Conservation (phyloP, 2,113 vertebrate genomes). For the Hypocryptadius cinnamomeus region DNA sequence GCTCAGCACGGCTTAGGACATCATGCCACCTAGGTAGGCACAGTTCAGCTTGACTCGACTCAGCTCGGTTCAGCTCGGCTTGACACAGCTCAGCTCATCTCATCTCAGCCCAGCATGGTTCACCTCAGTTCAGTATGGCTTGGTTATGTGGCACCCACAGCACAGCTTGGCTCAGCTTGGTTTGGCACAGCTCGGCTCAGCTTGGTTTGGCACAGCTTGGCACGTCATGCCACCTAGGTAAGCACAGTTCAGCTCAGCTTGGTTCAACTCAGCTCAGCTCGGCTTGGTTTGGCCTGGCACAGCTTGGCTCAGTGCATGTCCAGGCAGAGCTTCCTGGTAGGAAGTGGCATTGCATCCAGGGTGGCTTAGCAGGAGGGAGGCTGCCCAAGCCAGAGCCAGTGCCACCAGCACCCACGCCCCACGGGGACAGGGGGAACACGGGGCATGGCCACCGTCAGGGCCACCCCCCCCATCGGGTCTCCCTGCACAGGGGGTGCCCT, state of each 20-base stretch:
- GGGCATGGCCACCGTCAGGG: not conserved
- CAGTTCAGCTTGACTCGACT: not conserved
- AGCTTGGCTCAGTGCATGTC: fast-evolving
- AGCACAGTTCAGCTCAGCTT: not conserved
- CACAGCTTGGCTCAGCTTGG: not conserved
- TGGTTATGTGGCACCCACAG: not conserved
- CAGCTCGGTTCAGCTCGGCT: not conserved
- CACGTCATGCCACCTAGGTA: not conserved
- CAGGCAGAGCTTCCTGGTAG: not conserved
- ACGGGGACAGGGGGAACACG: not conserved
- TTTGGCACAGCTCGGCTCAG: not conserved
- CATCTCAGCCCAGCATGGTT: not conserved
- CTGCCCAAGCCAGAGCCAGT: not conserved
- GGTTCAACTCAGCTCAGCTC: not conserved
- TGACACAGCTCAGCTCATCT: not conserved
- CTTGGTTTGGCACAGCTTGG: not conserved
- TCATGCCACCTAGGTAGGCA: not conserved
- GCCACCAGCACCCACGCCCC: fast-evolving
- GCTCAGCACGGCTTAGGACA: not conserved
- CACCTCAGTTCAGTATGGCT: not conserved
- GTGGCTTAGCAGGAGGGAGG: not conserved
- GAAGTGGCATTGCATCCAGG: not conserved
- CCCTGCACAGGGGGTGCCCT: not conserved
- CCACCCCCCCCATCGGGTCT: fast-evolving
- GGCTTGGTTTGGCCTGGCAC: not conserved